Base-by-base conservation (phyloP, 2,797 vertebrate species). In the Chelmon rostratus region DNA sequence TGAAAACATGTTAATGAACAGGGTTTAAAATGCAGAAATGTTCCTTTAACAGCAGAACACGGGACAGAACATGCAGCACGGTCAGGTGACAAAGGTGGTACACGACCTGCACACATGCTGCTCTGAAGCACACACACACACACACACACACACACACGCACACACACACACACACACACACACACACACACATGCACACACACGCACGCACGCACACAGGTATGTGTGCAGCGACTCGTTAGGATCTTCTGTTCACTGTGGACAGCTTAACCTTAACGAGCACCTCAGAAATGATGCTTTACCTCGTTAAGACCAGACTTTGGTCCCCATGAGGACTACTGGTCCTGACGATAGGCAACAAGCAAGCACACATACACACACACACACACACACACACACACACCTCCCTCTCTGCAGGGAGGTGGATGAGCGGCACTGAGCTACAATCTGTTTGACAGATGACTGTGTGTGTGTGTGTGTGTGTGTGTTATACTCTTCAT, bases 311-410 rank as follows among this genome's bases (percentile, higher is more conserved):
- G 28, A 3, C 28, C 28, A 31, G 28, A 4, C 3, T 4, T 31
- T 4, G 3, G 28, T 31, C 28, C 28, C 28, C 28, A 31, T 28
- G 28, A 31, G 28, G 28, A 31, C 28, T 31, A 28, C 28, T 31
- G 28, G 3, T 31, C 28, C 28, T 31, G 28, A 31, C 28, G 31
- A 4, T 4, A 31, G 28, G 28, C 31, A 31, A 31, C 28, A 4
- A 31, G 58, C 73, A 75, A 59, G 72, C 54, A 71, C 42, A 40
- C 68, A 50, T 50, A 53, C 50, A 25, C 50, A 3, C 50, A 28
- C 52, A 15, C 52, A 16, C 52, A 54, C 52, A 31, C 52, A 16
- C 52, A 54, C 52, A 54, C 52, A 16, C 52, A 16, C 52, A 54
- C 23, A 4, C 23, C 62, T 11, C 28, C 15, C 62, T 44, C 62